A percentile compares a stretch with the other conserved stretches of the same genome.
These are phyloP conservation scores for Acanthurus leucopareius DNA, from an alignment of 2,797 vertebrate genomes.

Conservation along the genomic window DNA sequence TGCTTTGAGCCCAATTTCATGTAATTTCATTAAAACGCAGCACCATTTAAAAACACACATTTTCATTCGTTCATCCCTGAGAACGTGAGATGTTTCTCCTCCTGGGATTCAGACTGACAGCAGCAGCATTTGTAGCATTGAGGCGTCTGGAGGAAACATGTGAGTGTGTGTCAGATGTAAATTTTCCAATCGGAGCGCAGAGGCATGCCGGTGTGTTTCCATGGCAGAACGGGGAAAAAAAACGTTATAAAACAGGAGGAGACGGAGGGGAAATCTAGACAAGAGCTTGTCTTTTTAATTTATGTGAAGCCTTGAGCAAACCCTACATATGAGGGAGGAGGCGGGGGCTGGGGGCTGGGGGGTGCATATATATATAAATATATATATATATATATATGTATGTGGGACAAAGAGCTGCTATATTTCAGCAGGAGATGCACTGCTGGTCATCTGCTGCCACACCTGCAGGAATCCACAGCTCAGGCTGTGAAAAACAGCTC, in stretches of 20 bases:
- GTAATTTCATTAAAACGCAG: no score
- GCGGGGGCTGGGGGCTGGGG: background rate
- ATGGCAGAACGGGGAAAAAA: conserved; percentile 27
- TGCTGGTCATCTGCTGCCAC: conserved; percentile 34
- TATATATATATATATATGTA: background rate
- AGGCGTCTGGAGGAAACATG: conserved; percentile 17
- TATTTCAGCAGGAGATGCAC: conserved; percentile 32
- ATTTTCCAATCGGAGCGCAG: conserved; percentile 42
- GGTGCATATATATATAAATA: background rate
- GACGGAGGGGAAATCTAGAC: conserved; percentile 40
- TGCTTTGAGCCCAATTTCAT: no score
- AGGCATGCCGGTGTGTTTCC: conserved; percentile 53
- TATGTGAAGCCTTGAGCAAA: conserved; percentile 66
- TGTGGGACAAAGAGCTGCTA: conserved; percentile 45
- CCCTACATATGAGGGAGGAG: conserved; percentile 14
- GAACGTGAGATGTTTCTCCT: background rate
- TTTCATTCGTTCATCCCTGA: background rate
- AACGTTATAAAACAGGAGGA: conserved; percentile 33
- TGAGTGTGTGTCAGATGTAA: conserved; percentile 53
- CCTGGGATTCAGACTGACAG: conserved; percentile 36
- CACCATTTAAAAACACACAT: no score
- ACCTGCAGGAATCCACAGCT: conserved; percentile 23
- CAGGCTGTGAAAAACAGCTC: conserved; percentile 2
- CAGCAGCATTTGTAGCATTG: conserved; percentile 32
- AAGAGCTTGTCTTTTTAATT: conserved; percentile 64